Conservation (phyloP, 2,797 vertebrate species). For the Mastacembelus armatus region DNA sequence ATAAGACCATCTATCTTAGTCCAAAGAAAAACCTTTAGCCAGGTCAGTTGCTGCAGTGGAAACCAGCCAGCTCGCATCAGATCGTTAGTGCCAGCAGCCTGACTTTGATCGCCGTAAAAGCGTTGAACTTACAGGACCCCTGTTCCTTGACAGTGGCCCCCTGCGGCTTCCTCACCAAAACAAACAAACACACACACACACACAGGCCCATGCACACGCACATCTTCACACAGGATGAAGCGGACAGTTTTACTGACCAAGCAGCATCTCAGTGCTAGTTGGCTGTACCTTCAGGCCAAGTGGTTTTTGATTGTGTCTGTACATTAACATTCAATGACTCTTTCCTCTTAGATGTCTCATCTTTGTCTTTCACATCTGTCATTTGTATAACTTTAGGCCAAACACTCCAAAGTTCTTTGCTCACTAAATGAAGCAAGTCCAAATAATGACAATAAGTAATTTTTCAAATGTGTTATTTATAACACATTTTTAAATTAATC, state of each 20-base stretch:
- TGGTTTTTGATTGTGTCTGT: slow-evolving; percentile 41
- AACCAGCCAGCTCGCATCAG: slow-evolving; percentile 44
- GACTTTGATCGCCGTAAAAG: slow-evolving; percentile 70
- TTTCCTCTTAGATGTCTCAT: slow-evolving; percentile 29
- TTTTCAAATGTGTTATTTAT: not conserved
- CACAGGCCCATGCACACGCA: too few relatives aligned
- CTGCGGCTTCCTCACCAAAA: slow-evolving; percentile 32
- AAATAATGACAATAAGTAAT: not conserved
- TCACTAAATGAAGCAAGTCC: not conserved
- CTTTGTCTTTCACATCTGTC: slow-evolving; percentile 11
- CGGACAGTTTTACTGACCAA: slow-evolving; percentile 52
- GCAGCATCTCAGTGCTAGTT: slow-evolving; percentile 20
- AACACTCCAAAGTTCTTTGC: not conserved
- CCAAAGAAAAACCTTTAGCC: slow-evolving; percentile 52
- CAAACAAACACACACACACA: slow-evolving; percentile 14
- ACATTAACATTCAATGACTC: slow-evolving; percentile 29
- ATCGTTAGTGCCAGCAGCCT: slow-evolving; percentile 46
- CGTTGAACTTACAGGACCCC: slow-evolving; percentile 45
- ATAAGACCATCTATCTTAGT: slow-evolving; percentile 58
- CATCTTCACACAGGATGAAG: too few relatives aligned
- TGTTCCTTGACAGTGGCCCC: slow-evolving; percentile 30
- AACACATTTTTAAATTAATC: not conserved
- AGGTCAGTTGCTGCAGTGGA: slow-evolving; percentile 49
- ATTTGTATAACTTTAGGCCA: not conserved
- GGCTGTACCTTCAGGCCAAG: slow-evolving; percentile 51